phyloP scores from a whole-genome alignment of 92 coral and sea anemone genomes.

The Pocillopora meandrina region DNA sequence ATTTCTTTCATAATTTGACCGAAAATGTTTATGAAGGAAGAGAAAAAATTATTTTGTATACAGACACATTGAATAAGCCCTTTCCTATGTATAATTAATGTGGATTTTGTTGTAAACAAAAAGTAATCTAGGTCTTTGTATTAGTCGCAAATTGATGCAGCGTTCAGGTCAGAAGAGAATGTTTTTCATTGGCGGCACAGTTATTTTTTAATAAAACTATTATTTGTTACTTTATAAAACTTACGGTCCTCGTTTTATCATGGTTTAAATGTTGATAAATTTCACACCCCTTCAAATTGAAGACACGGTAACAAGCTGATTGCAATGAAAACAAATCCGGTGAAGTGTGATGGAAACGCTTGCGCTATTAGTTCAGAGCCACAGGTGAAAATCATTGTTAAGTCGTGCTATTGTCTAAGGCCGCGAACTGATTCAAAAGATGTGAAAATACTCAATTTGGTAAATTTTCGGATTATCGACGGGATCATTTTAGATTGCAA shows the following conservation, averaged over 20 bases:
- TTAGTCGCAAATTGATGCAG: conserved; percentile 8
- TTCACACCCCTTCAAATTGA: background rate
- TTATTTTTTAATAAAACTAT: background rate
- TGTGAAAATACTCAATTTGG: conserved; percentile 1
- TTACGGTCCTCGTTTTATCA: background rate
- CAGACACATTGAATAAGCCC: background rate
- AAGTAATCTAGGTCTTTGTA: background rate
- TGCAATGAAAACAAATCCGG: conserved; percentile 18
- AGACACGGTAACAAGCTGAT: conserved; percentile 19
- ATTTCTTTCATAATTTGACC: background rate
- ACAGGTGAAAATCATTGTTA: conserved; percentile 6
- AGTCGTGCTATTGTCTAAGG: background rate
- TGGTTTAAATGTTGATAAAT: background rate
- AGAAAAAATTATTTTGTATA: background rate
- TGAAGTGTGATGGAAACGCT: conserved; percentile 31
- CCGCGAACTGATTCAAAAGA: background rate
- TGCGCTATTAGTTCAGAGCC: background rate
- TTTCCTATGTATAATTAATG: conserved; percentile 14
- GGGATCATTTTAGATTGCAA: background rate
- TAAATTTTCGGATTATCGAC: background rate
- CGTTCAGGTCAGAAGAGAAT: background rate
- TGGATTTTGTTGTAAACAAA: conserved; percentile 1
- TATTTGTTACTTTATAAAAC: background rate
- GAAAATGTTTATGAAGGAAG: background rate
- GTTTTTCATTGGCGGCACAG: background rate